phyloP scores from a whole-genome alignment of 2,888 invertebrate species.

The Catonia carolina region DNA sequence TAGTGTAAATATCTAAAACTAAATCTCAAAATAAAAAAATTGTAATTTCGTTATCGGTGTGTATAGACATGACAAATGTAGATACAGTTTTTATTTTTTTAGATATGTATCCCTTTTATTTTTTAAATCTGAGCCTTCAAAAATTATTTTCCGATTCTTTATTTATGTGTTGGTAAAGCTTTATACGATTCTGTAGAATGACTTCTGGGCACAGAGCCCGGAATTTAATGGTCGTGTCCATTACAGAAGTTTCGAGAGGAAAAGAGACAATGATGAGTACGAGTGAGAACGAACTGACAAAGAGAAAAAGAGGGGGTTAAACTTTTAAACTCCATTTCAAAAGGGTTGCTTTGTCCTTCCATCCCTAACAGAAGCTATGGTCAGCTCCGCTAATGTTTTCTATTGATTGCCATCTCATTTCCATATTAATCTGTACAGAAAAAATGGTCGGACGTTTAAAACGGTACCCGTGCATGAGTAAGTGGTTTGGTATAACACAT shows the following conservation, averaged over 20 bases:
- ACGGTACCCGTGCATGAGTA: too few relatives aligned
- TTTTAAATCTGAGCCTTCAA: too few relatives aligned
- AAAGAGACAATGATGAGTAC: not conserved
- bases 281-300: not conserved
- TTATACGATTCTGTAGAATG: not conserved
- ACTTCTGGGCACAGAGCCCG: slow-evolving; percentile 6
- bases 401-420: slow-evolving; percentile 12
- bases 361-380: not conserved
- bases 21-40: too few relatives aligned
- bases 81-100: too few relatives aligned
- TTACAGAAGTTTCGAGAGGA: not conserved
- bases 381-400: slow-evolving; percentile 9
- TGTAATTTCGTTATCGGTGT: too few relatives aligned
- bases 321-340: slow-evolving; percentile 7
- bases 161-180: too few relatives aligned
- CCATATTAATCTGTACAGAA: slow-evolving; percentile 9
- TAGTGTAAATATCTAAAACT: too few relatives aligned
- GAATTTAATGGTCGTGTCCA: slow-evolving; percentile 8
- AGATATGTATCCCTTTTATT: too few relatives aligned
- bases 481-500: too few relatives aligned
- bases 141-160: too few relatives aligned
- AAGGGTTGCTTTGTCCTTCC: slow-evolving; percentile 10
- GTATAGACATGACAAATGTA: too few relatives aligned
- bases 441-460: not conserved
- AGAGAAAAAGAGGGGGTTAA: not conserved